Evolutionary conservation across 2,797 vertebrate genomes (phyloP).

Genomic region (Buceros bicornis): DNA sequence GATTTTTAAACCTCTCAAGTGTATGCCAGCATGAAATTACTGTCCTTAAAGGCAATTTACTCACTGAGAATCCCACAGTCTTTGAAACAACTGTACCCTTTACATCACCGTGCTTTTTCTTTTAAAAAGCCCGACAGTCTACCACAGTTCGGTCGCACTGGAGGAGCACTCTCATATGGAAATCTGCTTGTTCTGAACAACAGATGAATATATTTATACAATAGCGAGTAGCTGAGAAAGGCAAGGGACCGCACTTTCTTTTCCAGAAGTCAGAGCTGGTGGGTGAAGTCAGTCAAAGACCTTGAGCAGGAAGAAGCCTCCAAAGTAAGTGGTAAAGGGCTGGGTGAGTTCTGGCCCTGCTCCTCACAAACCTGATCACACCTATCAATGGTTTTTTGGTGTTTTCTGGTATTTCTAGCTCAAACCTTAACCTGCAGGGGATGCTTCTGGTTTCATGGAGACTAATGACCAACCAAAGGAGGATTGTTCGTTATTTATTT

Average conservation of each 20-base stretch:
- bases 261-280: not conserved
- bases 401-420: not conserved
- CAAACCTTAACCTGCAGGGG: not conserved
- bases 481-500: not conserved
- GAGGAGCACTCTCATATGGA: not conserved
- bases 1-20: conserved; percentile 27
- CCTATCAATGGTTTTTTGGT: too few species aligned
- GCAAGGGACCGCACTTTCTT: not conserved
- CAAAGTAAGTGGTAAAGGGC: not conserved
- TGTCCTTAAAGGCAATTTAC: conserved; percentile 23
- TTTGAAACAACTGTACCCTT: not conserved
- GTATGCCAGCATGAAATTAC: conserved; percentile 37
- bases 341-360: not conserved
- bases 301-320: not conserved
- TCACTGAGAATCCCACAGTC: not conserved
- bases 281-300: not conserved
- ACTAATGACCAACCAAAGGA: not conserved
- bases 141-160: not conserved
- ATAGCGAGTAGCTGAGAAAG: not conserved
- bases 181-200: not conserved
- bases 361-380: not conserved
- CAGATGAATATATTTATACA: not conserved
- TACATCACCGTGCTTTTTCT: not conserved
- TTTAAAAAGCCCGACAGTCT: not conserved
- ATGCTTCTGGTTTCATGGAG: not conserved